phyloP scores from a whole-genome alignment of 2,888 invertebrate genomes.

The Temnothorax unifasciatus region DNA sequence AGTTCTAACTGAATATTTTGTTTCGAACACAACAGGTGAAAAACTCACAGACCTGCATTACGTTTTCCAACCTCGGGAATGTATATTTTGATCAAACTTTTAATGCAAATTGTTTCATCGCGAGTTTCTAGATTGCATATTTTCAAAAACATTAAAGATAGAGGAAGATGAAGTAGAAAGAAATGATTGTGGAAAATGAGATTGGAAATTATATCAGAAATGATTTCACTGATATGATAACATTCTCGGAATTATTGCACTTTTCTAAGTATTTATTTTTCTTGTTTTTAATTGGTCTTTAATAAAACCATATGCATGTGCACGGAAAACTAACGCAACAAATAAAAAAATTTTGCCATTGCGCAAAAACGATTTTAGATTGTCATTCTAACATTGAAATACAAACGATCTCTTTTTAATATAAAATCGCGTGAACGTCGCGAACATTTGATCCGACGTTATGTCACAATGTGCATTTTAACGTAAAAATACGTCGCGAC shows the following conservation, averaged over 20 bases:
- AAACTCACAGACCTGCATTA: background rate
- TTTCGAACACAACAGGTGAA: background rate
- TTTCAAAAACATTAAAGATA: background rate
- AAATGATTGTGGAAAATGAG: background rate
- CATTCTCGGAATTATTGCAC: background rate
- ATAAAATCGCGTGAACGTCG: background rate
- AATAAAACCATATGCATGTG: background rate
- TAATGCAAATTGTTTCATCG: conserved; percentile 8
- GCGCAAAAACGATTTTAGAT: background rate
- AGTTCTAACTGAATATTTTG: conserved; percentile 34
- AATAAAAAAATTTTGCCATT: background rate
- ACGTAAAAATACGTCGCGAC: conserved; percentile 38
- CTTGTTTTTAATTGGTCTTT: background rate
- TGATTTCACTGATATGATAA: background rate
- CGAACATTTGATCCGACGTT: conserved; percentile 34
- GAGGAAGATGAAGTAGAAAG: background rate
- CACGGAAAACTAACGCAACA: background rate
- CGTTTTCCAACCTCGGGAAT: background rate
- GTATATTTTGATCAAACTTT: conserved; percentile 12
- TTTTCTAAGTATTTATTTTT: background rate
- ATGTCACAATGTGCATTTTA: conserved; percentile 17
- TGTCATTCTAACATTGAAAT: background rate
- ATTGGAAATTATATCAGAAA: background rate
- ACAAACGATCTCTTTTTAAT: background rate
- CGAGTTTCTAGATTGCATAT: background rate